These are phyloP conservation scores for Chaetodon auriga DNA, from an alignment of 2,113 vertebrate genomes.

Conservation along the genomic window DNA sequence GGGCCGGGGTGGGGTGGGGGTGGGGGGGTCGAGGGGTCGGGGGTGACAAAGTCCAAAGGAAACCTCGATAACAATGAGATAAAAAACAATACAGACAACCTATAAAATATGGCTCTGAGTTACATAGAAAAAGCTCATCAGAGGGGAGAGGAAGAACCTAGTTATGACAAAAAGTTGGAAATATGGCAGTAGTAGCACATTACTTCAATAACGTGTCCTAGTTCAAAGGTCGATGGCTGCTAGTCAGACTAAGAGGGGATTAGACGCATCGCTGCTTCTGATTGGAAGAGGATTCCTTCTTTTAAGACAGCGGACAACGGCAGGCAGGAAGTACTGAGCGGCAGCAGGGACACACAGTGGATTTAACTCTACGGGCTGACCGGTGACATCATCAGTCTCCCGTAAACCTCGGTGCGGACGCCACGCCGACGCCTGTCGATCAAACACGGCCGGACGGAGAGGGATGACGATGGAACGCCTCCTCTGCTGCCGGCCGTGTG, in stretches of 20 bases:
- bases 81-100: conserved; percentile 82
- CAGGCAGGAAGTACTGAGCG: conserved; percentile 40
- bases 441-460: conserved; percentile 25
- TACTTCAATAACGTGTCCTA: conserved; percentile 65
- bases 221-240: conserved; percentile 53
- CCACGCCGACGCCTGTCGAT: conserved; percentile 38
- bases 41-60: conserved; percentile 59
- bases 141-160: conserved; percentile 71
- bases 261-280: conserved; percentile 47
- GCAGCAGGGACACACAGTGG: conserved; percentile 52
- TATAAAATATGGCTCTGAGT: conserved; percentile 88
- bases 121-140: conserved; percentile 83
- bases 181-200: conserved; percentile 84
- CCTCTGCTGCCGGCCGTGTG: conserved; percentile 40
- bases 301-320: conserved; percentile 43
- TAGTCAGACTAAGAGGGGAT: conserved; percentile 52
- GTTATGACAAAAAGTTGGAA: conserved; percentile 72
- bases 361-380: conserved; percentile 49
- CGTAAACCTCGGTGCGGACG: conserved; percentile 45
- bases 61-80: conserved; percentile 76
- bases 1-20: neutral
- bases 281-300: conserved; percentile 55
- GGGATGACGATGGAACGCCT: neutral
- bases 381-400: conserved; percentile 59
- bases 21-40: no score